Base-by-base conservation (phyloP, 2,888 invertebrate genomes). In the Pseudococcus viburni region DNA sequence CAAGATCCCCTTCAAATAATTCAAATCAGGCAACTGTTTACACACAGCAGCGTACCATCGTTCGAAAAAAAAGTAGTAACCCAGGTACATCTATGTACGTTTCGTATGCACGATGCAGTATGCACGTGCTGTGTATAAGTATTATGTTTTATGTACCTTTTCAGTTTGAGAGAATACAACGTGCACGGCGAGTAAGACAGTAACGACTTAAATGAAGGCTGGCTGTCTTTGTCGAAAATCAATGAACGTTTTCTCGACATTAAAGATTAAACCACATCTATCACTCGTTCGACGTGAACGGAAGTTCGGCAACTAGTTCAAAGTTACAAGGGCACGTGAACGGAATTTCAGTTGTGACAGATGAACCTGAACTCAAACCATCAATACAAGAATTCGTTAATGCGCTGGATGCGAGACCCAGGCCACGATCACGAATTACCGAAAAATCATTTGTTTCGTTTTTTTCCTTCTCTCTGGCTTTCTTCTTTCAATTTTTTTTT, bases 241-340 rank as follows among this genome's bases (percentile, higher is more conserved):
- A 64, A 64, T 64, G 64, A 64, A 64, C 64, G 64, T 64, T 64
- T 51, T 51, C 51, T 64, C 64, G 64, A 64, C 64, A 12, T 64
- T 22, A 22, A 7, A 64, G 64, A 64, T 64, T 64, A 64, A 64
- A 64, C 64, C 64, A 19, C 64, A 64, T 64, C 64, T 22, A 64
- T 64, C 64, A 64, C 64, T 64, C 64, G 64, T 51, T 51, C 51
- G 64, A 64, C 64, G 64, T 64, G 64, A 64, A 64, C 64, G 64
- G 64, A 64, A 64, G 64, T 64, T 64, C 64, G 64, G 64, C 64
- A 64, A 64, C 64, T 64, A 64, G 64, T 64, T 64, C 64, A 64
- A 64, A 64, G 64, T 64, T 64, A 64, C 64, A 64, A 64, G 64
- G 64, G 64, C 64, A 64, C 64, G 64, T 64, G 64, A 64, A 64